These are phyloP conservation scores for Ormyrus labotus DNA, from an alignment of 2,888 invertebrate species.

Conservation along the genomic window DNA sequence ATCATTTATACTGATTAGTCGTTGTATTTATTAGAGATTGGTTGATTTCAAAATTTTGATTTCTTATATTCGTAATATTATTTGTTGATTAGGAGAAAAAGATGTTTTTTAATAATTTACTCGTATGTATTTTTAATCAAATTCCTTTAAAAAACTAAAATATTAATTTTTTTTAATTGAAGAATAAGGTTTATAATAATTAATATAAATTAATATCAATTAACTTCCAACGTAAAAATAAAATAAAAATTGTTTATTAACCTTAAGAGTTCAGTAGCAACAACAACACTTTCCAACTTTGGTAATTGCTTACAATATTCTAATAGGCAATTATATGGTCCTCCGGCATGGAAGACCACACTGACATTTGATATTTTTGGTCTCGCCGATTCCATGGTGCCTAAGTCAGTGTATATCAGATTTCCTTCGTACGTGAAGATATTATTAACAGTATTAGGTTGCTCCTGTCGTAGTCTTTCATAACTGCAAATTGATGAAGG, in stretches of 20 bases:
- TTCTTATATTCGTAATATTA: too few relatives aligned
- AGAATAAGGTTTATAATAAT: too few relatives aligned
- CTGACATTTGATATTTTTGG: conserved; percentile 60
- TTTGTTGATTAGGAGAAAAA: too few relatives aligned
- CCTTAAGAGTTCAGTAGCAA: conserved; percentile 60
- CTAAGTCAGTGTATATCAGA: conserved; percentile 64
- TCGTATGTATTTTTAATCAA: too few relatives aligned
- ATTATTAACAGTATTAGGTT: conserved; percentile 62
- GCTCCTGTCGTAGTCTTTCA: conserved; percentile 65
- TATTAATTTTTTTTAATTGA: too few relatives aligned
- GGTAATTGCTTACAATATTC: conserved; percentile 63
- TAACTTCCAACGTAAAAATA: too few relatives aligned
- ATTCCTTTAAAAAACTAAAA: too few relatives aligned
- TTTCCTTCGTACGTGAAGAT: conserved; percentile 67
- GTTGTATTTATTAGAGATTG: too few relatives aligned
- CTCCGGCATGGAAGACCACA: conserved; percentile 66
- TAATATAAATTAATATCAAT: too few relatives aligned
- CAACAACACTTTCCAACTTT: conserved; percentile 58
- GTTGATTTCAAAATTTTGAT: too few relatives aligned
- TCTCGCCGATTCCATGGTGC: conserved; percentile 55
- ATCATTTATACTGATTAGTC: too few relatives aligned
- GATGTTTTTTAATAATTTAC: too few relatives aligned
- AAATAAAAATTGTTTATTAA: conserved; percentile 13
- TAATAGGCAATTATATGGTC: conserved; percentile 61
- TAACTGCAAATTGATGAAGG: conserved; percentile 59